A percentile compares a stretch with the other conserved stretches of the same genome.
Conservation (phyloP, 2,888 invertebrate species). For the Polylopha cassiicola region DNA sequence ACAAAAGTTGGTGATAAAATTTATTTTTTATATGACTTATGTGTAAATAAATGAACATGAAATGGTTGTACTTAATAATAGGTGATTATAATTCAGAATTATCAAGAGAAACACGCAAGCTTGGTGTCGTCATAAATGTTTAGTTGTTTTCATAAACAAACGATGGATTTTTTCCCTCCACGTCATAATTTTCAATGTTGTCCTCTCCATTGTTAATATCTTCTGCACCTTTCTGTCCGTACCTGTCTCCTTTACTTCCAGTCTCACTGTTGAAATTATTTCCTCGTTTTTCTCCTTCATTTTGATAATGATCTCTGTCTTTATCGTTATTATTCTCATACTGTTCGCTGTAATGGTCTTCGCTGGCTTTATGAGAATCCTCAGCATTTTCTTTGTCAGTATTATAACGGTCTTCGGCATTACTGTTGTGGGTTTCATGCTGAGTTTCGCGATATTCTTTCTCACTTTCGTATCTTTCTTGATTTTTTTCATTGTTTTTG, state of each 20-base stretch:
- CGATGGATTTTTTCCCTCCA: conserved; percentile 33
- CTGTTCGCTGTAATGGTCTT: conserved; percentile 33
- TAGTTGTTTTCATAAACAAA: conserved; percentile 33
- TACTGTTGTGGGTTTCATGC: conserved; percentile 32
- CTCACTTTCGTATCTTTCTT: conserved; percentile 35
- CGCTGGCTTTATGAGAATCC: conserved; percentile 29
- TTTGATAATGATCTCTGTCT: conserved; percentile 19
- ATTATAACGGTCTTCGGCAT: conserved; percentile 34
- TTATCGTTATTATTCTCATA: conserved; percentile 22
- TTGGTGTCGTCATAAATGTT: no score
- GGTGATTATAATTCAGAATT: no score
- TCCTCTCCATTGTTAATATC: conserved; percentile 31
- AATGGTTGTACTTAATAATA: no score
- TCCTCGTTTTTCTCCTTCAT: conserved; percentile 22
- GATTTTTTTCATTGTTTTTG: conserved; percentile 30
- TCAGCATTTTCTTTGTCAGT: conserved; percentile 33
- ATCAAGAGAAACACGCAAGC: no score
- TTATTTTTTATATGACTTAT: no score
- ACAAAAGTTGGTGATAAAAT: no score
- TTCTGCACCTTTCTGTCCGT: conserved; percentile 34
- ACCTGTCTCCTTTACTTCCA: conserved; percentile 31
- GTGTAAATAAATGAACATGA: no score
- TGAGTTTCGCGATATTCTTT: conserved; percentile 35
- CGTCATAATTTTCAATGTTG: conserved; percentile 32
- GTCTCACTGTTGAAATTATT: conserved; percentile 24